These are phyloP conservation scores for Glareola pratincola DNA, from an alignment of 2,113 vertebrate species.

Conservation along the genomic window DNA sequence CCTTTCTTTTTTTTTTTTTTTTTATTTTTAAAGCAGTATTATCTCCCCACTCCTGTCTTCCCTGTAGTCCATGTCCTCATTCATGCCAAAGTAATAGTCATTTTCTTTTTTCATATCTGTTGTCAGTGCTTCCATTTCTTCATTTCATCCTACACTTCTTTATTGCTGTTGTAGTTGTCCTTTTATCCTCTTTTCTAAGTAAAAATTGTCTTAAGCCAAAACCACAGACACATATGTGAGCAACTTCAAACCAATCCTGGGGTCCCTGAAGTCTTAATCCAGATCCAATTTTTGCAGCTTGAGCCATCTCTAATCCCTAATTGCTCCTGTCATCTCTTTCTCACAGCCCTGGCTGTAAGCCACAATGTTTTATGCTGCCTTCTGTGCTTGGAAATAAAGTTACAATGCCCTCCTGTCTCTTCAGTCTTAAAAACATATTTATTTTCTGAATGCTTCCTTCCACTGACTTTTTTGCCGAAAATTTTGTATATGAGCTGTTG, in stretches of 20 bases:
- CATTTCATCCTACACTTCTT: slow-evolving; percentile 47
- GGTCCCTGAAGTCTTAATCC: slow-evolving; percentile 61
- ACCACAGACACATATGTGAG: slow-evolving; percentile 66
- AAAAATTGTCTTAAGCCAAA: slow-evolving; percentile 48
- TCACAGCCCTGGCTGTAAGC: slow-evolving; percentile 48
- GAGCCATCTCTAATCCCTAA: slow-evolving; percentile 67
- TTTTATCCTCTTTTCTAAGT: slow-evolving; percentile 56
- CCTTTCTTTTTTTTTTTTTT: rapidly evolving
- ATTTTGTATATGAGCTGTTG: slow-evolving; percentile 63
- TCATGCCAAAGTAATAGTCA: not conserved
- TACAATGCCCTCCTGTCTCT: slow-evolving; percentile 59
- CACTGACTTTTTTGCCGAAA: not conserved
- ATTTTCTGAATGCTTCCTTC: slow-evolving; percentile 55
- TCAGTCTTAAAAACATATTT: slow-evolving; percentile 63
- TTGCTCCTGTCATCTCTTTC: slow-evolving; percentile 70
- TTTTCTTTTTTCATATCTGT: slow-evolving; percentile 17
- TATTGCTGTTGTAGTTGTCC: slow-evolving; percentile 19
- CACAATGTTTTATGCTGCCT: slow-evolving; percentile 56
- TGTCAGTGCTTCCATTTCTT: slow-evolving; percentile 44
- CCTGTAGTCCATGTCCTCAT: not conserved
- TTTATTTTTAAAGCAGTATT: no score
- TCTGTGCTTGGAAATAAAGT: slow-evolving; percentile 62
- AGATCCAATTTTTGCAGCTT: slow-evolving; percentile 65
- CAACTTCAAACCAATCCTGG: slow-evolving; percentile 58
- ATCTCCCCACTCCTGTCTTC: not conserved